Evolutionary conservation across 2,797 vertebrate genomes (phyloP).

Genomic region (Peromyscus nudipes): DNA sequence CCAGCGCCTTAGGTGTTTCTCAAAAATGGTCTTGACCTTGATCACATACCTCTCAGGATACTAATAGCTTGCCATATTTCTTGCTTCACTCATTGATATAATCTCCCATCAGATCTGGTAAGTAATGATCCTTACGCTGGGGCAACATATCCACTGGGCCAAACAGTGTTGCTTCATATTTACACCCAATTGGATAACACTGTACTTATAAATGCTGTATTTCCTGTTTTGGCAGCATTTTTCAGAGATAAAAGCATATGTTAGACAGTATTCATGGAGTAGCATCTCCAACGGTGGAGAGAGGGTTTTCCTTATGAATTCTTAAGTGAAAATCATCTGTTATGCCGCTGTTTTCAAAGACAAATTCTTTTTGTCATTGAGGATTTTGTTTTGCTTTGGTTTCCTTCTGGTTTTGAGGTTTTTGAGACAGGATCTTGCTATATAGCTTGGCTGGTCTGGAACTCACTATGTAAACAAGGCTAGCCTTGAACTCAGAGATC

Average conservation of each 20-base stretch:
- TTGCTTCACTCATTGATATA: slow-evolving; percentile 18
- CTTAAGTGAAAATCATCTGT: slow-evolving; percentile 57
- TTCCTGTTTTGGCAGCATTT: not conserved
- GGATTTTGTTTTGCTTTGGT: not conserved
- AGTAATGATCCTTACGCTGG: not conserved
- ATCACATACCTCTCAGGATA: slow-evolving; percentile 5
- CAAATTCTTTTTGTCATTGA: not conserved
- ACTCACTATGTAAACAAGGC: not conserved
- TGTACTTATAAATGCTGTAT: not conserved
- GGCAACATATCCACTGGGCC: not conserved
- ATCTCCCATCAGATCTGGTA: slow-evolving; percentile 15
- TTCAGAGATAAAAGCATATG: not conserved
- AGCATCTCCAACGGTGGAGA: not conserved
- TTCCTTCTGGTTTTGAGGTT: not conserved
- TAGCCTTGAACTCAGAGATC: not conserved
- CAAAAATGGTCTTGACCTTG: slow-evolving; percentile 28
- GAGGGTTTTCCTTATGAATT: not conserved
- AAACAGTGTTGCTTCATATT: slow-evolving; percentile 3
- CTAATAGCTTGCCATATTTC: not conserved
- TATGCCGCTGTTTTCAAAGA: not conserved
- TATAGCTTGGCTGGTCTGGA: not conserved
- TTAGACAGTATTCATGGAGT: not conserved
- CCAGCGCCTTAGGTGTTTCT: not conserved
- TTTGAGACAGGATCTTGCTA: not conserved
- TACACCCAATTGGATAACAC: not conserved